Conservation (phyloP, 2,113 vertebrate genomes). For the Cynoglossus semilaevis region DNA sequence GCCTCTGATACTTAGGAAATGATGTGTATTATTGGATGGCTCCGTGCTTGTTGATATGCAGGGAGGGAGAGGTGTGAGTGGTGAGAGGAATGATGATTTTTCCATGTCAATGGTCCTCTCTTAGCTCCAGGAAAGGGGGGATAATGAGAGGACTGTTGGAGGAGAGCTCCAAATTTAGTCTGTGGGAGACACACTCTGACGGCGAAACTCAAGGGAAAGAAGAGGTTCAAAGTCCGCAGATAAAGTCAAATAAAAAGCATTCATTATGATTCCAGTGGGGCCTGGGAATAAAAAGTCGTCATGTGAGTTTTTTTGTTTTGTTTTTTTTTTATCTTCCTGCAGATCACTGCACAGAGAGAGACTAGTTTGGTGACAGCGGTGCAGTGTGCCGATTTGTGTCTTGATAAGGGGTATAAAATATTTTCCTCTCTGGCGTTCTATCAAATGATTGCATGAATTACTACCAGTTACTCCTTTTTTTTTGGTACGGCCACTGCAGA, state of each 20-base stretch:
- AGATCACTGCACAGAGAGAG: not conserved
- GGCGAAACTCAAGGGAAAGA: constrained; percentile 21
- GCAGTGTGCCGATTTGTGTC: constrained; percentile 7
- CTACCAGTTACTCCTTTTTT: no score
- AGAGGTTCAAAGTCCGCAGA: not conserved
- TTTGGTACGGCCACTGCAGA: constrained; percentile 12
- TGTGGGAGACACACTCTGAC: constrained; percentile 21
- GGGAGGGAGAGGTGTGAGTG: constrained; percentile 13
- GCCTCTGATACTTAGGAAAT: not conserved
- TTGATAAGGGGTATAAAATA: constrained; percentile 22
- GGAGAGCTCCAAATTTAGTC: constrained; percentile 40
- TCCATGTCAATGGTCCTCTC: constrained; percentile 50
- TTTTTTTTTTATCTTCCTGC: no score
- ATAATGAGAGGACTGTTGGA: constrained; percentile 45
- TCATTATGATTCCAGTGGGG: not conserved
- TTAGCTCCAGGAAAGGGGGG: constrained; percentile 45
- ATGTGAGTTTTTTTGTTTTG: no score
- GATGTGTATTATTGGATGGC: constrained; percentile 4
- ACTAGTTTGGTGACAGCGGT: not conserved
- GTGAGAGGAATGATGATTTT: constrained; percentile 41
- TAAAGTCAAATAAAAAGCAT: not conserved
- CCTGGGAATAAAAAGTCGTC: no score
- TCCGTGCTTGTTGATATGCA: constrained; percentile 6
- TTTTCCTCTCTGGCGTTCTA: constrained; percentile 11
- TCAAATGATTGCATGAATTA: constrained; percentile 22